These are phyloP conservation scores for Oryctolagus cuniculus DNA, from an alignment of 2,113 vertebrate species.

Conservation along the genomic window DNA sequence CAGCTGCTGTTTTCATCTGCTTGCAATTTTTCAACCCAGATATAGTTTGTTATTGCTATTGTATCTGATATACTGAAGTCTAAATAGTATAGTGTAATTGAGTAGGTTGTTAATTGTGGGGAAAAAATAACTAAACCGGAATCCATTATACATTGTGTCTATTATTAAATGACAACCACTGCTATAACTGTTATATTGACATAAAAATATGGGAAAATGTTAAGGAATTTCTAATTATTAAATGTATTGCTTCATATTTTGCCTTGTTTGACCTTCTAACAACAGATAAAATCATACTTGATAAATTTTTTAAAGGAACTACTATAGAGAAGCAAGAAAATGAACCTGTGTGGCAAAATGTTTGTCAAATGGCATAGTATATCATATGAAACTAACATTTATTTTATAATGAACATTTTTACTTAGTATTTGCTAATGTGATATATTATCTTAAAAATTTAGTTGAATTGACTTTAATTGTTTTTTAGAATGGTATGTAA, in stretches of 20 bases:
- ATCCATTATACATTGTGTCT: conserved; percentile 65
- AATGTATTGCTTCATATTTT: neutral
- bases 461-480: neutral
- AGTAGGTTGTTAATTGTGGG: conserved; percentile 79
- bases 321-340: neutral
- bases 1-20: conserved; percentile 73
- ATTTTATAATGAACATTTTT: conserved; percentile 2
- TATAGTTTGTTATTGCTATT: conserved; percentile 80
- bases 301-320: conserved; percentile 4
- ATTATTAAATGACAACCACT: conserved; percentile 76
- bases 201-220: conserved; percentile 76
- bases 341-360: neutral
- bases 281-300: neutral
- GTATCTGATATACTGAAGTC: conserved; percentile 66
- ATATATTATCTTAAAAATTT: neutral
- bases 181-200: conserved; percentile 52
- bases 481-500: neutral
- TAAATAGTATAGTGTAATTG: conserved; percentile 81
- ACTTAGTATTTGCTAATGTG: neutral
- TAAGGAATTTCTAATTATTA: conserved; percentile 68
- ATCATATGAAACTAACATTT: neutral
- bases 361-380: neutral
- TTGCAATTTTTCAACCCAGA: conserved; percentile 72
- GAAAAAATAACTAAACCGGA: conserved; percentile 67
- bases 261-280: neutral